These are phyloP conservation scores for Ciconia stormi DNA, from an alignment of 2,113 vertebrate species.

Conservation along the genomic window DNA sequence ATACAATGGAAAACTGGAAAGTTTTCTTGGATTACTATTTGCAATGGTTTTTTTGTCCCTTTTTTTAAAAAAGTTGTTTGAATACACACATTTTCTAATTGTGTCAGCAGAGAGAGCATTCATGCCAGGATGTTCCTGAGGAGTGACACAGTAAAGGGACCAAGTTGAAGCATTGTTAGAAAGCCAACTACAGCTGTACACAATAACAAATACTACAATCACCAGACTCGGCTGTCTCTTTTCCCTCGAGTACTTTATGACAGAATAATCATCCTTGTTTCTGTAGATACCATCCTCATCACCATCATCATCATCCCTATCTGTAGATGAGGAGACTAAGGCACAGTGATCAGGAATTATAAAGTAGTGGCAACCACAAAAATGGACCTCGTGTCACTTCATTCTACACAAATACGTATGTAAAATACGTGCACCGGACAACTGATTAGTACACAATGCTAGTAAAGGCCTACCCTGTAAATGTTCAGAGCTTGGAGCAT, in stretches of 20 bases:
- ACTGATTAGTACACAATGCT: not conserved
- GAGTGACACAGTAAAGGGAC: not conserved
- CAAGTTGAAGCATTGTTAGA: not conserved
- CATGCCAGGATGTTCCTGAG: not conserved
- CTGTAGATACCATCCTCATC: not conserved
- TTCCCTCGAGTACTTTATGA: not conserved
- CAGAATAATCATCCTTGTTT: not conserved
- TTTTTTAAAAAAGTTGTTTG: not conserved
- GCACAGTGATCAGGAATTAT: not conserved
- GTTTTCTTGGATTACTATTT: not conserved
- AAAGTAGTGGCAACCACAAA: not conserved
- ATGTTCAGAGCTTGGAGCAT: not conserved
- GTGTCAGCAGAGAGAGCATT: not conserved
- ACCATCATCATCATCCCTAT: not conserved
- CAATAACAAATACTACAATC: not conserved
- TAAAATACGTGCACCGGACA: not conserved
- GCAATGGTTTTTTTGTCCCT: not conserved
- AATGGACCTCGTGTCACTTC: fast-evolving
- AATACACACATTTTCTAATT: not conserved
- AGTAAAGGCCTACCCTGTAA: not conserved
- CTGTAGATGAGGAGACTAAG: not conserved
- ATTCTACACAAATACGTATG: not conserved
- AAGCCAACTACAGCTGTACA: not conserved
- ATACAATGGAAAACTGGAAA: not conserved
- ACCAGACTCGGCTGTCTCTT: not conserved